phyloP scores from a whole-genome alignment of 2,888 invertebrate genomes.

The Scrobipalpa atriplicella region DNA sequence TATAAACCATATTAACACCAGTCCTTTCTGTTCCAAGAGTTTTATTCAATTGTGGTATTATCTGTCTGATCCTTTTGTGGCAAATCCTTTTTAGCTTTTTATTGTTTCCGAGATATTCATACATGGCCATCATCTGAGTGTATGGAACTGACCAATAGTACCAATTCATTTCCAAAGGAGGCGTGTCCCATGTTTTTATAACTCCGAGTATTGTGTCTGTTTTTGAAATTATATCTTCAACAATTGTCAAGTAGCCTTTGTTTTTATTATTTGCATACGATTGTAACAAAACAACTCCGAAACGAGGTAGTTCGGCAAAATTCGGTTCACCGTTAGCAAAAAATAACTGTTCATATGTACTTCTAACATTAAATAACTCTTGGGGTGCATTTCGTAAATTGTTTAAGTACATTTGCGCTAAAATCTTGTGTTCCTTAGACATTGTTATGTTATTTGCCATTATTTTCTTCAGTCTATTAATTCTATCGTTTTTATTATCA shows the following conservation, averaged over 20 bases:
- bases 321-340: not conserved
- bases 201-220: not conserved
- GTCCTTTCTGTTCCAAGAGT: not conserved
- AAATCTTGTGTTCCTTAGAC: not conserved
- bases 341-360: slow-evolving; percentile 1
- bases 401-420: not conserved
- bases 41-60: not conserved
- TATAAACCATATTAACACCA: not conserved
- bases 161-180: not conserved
- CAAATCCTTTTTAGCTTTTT: not conserved
- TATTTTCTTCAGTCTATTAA: not conserved
- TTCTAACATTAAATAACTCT: not conserved
- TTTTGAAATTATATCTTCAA: slow-evolving; percentile 5
- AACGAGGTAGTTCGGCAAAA: not conserved
- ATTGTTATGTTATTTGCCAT: not conserved
- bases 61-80: not conserved
- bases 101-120: not conserved
- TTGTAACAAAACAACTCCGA: not conserved
- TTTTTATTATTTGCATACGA: not conserved
- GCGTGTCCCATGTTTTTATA: not conserved
- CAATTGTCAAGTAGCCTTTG: not conserved
- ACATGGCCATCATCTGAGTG: not conserved
- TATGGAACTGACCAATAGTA: not conserved
- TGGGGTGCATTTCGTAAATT: no score
- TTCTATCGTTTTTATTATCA: not conserved